These are phyloP conservation scores for Chaenodraco wilsoni DNA, from an alignment of 2,797 vertebrate species.

Conservation along the genomic window DNA sequence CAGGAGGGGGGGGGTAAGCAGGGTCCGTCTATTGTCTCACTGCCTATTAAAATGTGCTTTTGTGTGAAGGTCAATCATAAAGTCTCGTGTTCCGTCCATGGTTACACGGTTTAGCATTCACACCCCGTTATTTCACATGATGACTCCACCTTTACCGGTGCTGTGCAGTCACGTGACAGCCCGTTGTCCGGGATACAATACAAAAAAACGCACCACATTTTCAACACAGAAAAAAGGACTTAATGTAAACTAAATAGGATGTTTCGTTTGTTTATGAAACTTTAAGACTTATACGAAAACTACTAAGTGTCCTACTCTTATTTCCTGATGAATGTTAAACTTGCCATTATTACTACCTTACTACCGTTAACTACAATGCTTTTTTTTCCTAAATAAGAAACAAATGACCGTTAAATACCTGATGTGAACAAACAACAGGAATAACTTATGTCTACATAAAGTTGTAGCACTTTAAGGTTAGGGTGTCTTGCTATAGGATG, in stretches of 20 bases:
- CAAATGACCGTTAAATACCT: not conserved
- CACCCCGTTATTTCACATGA: not conserved
- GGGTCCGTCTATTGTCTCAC: slow-evolving; percentile 31
- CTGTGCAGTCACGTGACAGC: slow-evolving; percentile 69
- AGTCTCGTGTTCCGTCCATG: not conserved
- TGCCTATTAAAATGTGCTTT: slow-evolving; percentile 22
- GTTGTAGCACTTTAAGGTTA: not conserved
- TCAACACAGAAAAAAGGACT: slow-evolving; percentile 14
- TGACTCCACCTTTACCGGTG: slow-evolving; percentile 20
- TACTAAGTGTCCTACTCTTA: not conserved
- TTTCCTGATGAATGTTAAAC: not conserved
- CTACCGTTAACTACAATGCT: too few relatives aligned
- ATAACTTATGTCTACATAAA: not conserved
- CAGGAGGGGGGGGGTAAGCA: slow-evolving; percentile 20
- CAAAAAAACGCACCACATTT: slow-evolving; percentile 51
- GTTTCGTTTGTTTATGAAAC: not conserved
- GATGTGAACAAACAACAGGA: not conserved
- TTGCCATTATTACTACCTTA: not conserved
- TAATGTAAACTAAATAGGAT: not conserved
- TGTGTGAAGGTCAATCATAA: not conserved
- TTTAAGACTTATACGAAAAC: not conserved
- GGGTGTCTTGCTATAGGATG: not conserved
- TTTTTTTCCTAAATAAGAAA: not conserved
- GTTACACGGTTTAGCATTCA: not conserved
- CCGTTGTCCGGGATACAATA: slow-evolving; percentile 68